Conservation (phyloP, 2,888 invertebrate genomes). For the Ornithoptera priamus region DNA sequence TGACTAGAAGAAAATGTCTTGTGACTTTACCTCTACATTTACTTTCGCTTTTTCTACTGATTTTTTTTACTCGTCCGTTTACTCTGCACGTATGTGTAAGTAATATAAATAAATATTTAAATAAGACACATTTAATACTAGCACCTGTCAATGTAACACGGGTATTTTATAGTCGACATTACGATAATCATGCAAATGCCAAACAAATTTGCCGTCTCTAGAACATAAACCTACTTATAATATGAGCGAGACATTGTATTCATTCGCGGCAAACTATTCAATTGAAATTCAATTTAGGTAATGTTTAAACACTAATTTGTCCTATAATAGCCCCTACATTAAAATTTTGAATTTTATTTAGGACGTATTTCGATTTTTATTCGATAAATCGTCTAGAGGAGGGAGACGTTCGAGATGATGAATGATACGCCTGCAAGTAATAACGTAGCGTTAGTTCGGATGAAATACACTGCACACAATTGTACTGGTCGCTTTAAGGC, state of each 20-base stretch:
- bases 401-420: neutral
- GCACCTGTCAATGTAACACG: constrained; percentile 38
- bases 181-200: constrained; percentile 52
- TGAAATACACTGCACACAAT: no score
- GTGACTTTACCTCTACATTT: no score
- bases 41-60: no score
- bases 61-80: no score
- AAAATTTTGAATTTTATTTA: neutral
- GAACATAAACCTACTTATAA: constrained; percentile 29
- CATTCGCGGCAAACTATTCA: constrained; percentile 30
- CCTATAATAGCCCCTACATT: neutral
- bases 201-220: constrained; percentile 36
- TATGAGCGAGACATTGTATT: constrained; percentile 32
- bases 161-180: constrained; percentile 43
- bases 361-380: neutral
- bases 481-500: no score
- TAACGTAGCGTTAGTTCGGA: no score
- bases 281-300: constrained; percentile 27
- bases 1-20: no score
- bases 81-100: neutral
- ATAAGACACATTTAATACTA: constrained; percentile 33
- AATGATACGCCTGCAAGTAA: neutral
- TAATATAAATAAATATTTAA: constrained; percentile 29
- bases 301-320: constrained; percentile 14
- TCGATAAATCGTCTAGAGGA: no score